Base-by-base conservation (phyloP, 2,797 vertebrate species). In the Syndactyla subalaris region DNA sequence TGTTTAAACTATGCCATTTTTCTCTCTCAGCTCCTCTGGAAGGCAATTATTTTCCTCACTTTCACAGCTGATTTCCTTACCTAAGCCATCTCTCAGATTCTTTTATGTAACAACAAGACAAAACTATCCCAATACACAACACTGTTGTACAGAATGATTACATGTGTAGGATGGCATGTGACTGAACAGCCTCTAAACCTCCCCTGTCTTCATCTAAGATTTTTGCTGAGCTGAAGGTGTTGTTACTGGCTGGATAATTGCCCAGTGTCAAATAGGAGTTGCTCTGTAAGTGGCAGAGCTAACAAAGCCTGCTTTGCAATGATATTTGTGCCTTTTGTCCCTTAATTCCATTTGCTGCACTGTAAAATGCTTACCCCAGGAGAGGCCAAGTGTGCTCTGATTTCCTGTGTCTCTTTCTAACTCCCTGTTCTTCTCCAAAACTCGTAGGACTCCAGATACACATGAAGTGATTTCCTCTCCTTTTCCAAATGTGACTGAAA, bases 151-250 rank as follows among this genome's bases (percentile, higher is more conserved):
- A 76, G 16, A 17, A n/a, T 12, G 48, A 67, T 70, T 87, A 48
- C 48, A 46, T 0, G 0, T 12, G 29, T 63, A 14, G 4, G 36
- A 45, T 8, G 2, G 9, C 14, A n/a, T 10, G n/a, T 34, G 43
- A 73, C 32, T 70, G 36, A 84, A 48, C 7, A 81, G 26, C 24
- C 49, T 75, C 34, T 79, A 45, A 68, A 72, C 4, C 12, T 85
- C 26, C 43, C 8, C 26, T 75, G 4, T 63, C 84, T 82, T 88
- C 38, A 61, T 58, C 23, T 39, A 76, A 78, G 54, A 51, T 61
- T 81, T 66, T 57, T 52, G 36, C 52, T 65, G 48, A 77, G 32
- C 34, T 85, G 39, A 39, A 84, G 71, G 48, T 70, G 36, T 63
- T 41, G 21, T 79, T 89, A 82, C 55, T 79, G 63, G 38, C n/a